Evolutionary conservation across 2,888 invertebrate genomes (phyloP), one percentile per base, ranked within the genome.

Genomic region (Alloscopus bannaensis): DNA sequence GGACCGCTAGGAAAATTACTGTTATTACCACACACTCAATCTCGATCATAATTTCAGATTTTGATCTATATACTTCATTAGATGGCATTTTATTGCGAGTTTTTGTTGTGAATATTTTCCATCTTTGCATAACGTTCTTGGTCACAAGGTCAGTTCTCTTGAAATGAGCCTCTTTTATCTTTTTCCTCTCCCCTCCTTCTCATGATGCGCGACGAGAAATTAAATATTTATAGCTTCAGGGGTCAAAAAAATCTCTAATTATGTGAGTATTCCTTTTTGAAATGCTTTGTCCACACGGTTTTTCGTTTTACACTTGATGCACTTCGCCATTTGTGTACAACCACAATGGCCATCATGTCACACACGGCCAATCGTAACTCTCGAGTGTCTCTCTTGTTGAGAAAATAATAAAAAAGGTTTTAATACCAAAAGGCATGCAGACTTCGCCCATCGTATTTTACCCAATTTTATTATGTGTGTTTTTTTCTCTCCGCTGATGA

Each of bases 401-500:
- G n/a, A n/a, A n/a, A n/a, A n/a, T n/a, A n/a, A n/a, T n/a, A n/a
- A n/a, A n/a, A n/a, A n/a, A n/a, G n/a, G n/a, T n/a, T n/a, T n/a
- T n/a, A n/a, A n/a, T n/a, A n/a, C n/a, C n/a, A n/a, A n/a, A n/a
- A n/a, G 24, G 55, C 55, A 24, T 20, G 31, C 62, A 47, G 60
- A 71, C 71, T 72, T 72, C 72, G 72, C 72, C 72, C 72, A 72
- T 72, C 64, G 52, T 72, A 64, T 72, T 64, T 72, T 72, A 72
- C 28, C 28, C 13, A 28, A 64, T 22, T 72, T 72, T 64, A 72
- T 64, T 71, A 36, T 71, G n/a, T 68, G 18, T 36, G 65, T 29
- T 65, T 45, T 45, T 16, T n/a, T 66, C 20, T 22, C 8, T 62
- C 40, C 16, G 11, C 47, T 3, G 22, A 66, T 20, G 22, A 26